These are phyloP conservation scores for Plecturocebus donacophilus DNA, from an alignment of 2,113 vertebrate genomes.

Conservation along the genomic window DNA sequence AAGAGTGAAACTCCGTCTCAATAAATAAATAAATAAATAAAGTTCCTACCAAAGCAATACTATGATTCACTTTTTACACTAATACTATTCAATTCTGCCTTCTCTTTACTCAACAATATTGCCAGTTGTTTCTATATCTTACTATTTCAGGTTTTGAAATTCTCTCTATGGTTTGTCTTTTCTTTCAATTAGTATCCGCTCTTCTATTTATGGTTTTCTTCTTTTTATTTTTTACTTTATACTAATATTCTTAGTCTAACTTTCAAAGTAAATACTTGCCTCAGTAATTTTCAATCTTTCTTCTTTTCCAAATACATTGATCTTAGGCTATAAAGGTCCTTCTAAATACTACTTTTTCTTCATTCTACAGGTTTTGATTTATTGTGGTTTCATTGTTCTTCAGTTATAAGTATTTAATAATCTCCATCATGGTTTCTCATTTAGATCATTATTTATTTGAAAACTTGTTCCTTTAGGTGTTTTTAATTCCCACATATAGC, in stretches of 20 bases:
- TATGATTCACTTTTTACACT: background rate
- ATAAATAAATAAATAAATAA: background rate
- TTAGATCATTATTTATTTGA: background rate
- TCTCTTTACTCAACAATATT: background rate
- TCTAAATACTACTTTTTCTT: background rate
- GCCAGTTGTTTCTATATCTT: background rate
- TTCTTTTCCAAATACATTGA: slow-evolving; percentile 24
- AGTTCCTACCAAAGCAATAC: background rate
- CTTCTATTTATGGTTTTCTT: background rate
- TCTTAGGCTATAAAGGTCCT: background rate
- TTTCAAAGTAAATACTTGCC: background rate
- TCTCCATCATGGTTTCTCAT: background rate
- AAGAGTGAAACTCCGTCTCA: too few relatives aligned
- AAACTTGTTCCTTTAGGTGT: background rate
- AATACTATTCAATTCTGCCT: background rate
- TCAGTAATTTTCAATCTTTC: slow-evolving; percentile 26
- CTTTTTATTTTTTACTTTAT: background rate
- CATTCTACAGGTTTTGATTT: background rate
- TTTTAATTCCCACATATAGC: background rate
- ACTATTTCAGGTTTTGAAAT: background rate
- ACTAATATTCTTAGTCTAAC: background rate
- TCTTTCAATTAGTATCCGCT: background rate
- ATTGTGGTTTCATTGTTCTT: background rate
- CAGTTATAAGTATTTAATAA: background rate
- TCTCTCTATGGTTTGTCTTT: background rate